A percentile compares a stretch with the other conserved stretches of the same genome.
phyloP scores from a whole-genome alignment of 1,140 invertebrate species.

The Riptortus pedestris region DNA sequence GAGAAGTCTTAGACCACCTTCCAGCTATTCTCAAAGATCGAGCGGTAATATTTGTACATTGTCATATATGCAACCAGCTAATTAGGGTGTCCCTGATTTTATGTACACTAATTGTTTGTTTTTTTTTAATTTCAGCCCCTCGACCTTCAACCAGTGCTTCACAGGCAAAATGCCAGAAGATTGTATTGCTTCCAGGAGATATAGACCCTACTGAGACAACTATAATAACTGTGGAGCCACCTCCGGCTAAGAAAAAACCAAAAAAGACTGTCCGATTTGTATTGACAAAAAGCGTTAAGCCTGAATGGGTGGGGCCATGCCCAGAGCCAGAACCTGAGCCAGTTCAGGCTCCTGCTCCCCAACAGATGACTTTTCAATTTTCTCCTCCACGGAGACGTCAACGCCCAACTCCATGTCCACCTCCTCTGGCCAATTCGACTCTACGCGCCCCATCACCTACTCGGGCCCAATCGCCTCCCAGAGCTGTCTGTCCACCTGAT shows the following conservation, averaged over 20 bases:
- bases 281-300: too few relatives aligned
- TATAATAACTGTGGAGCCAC: neutral
- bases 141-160: too few relatives aligned
- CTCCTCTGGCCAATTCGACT: neutral
- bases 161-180: too few relatives aligned
- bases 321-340: neutral
- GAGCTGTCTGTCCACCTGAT: too few relatives aligned
- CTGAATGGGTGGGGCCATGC: neutral
- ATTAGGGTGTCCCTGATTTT: too few relatives aligned
- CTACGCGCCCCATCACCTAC: neutral
- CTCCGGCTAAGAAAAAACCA: neutral
- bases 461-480: too few relatives aligned
- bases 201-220: slow-evolving; percentile 1
- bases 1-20: neutral
- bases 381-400: neutral
- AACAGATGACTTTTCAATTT: neutral
- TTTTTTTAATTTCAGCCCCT: too few relatives aligned
- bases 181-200: neutral
- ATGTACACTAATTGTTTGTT: too few relatives aligned
- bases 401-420: neutral
- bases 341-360: neutral
- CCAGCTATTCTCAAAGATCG: too few relatives aligned
- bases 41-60: too few relatives aligned
- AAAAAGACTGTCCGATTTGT: too few relatives aligned
- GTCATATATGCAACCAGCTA: too few relatives aligned